These are phyloP conservation scores for Drosophila leonis DNA, from an alignment of 2,888 invertebrate species.

Conservation along the genomic window DNA sequence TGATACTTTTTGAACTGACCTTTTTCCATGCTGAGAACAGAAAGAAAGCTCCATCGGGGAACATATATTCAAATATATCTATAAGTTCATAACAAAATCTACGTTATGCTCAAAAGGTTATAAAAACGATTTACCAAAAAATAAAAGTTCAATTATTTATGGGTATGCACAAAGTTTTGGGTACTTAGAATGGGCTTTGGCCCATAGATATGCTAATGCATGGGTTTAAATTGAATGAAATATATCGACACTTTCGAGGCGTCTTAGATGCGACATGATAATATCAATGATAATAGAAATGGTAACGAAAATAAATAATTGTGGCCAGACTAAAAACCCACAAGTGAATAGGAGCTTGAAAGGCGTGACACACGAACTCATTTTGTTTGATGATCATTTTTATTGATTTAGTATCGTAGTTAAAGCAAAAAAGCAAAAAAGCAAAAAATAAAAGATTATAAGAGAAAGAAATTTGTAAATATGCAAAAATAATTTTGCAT, in stretches of 20 bases:
- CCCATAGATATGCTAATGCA: constrained; percentile 38
- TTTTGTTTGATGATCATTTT: background rate
- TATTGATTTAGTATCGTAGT: background rate
- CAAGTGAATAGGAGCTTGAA: background rate
- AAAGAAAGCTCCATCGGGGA: too few relatives aligned
- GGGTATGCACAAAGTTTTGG: background rate
- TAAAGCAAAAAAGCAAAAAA: background rate
- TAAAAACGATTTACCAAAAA: too few relatives aligned
- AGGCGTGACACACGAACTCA: background rate
- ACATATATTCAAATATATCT: too few relatives aligned
- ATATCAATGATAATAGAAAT: constrained; percentile 32
- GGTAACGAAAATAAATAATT: constrained; percentile 29
- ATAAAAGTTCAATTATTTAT: too few relatives aligned
- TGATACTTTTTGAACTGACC: too few relatives aligned
- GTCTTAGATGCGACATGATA: constrained; percentile 35
- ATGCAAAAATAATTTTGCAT: too few relatives aligned
- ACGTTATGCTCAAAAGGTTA: too few relatives aligned
- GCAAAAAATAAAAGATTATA: too few relatives aligned
- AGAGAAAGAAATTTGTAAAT: too few relatives aligned
- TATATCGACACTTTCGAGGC: constrained; percentile 10
- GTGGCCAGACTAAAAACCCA: background rate
- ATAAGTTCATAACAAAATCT: too few relatives aligned
- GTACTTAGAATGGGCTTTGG: background rate
- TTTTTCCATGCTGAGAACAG: too few relatives aligned
- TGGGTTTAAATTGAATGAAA: constrained; percentile 48